Percentiles rank a stretch among this genome's conserved stretches.
Evolutionary conservation across 2,797 vertebrate genomes (phyloP).

Genomic region (Falco rusticolus): DNA sequence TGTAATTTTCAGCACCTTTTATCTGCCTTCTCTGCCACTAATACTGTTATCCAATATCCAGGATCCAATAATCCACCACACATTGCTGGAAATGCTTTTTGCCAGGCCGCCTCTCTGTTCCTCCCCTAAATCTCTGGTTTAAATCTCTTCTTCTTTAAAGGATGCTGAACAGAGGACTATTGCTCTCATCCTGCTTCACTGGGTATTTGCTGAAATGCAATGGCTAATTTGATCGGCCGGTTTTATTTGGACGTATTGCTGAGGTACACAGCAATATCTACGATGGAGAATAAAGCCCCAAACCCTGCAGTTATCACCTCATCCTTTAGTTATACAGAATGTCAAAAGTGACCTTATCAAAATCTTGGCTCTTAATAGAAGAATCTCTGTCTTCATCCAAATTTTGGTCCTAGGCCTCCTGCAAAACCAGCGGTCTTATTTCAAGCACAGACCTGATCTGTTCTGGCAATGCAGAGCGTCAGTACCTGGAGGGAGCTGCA

Average conservation of each 20-base stretch:
- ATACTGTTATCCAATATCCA: neutral
- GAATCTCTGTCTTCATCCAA: neutral
- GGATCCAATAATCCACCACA: fast-evolving
- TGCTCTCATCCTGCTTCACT: neutral
- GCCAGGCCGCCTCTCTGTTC: neutral
- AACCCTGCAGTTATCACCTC: neutral
- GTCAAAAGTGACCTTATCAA: neutral
- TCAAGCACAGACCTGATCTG: neutral
- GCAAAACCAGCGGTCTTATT: neutral
- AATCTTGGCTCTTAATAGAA: neutral
- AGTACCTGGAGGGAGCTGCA: neutral
- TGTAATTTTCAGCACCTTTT: neutral
- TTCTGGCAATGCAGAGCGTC: neutral
- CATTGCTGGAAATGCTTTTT: neutral
- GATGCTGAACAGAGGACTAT: neutral
- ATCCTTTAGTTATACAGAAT: neutral
- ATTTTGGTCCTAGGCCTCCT: neutral
- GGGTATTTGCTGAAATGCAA: neutral
- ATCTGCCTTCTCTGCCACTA: neutral
- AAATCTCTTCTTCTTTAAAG: slow-evolving; percentile 2
- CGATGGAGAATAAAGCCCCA: neutral
- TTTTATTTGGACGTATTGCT: neutral
- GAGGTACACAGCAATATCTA: neutral
- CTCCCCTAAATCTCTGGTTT: neutral
- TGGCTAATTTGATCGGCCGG: neutral